Base-by-base conservation (phyloP, 2,797 vertebrate species). In the Chelidonichthys spinosus region DNA sequence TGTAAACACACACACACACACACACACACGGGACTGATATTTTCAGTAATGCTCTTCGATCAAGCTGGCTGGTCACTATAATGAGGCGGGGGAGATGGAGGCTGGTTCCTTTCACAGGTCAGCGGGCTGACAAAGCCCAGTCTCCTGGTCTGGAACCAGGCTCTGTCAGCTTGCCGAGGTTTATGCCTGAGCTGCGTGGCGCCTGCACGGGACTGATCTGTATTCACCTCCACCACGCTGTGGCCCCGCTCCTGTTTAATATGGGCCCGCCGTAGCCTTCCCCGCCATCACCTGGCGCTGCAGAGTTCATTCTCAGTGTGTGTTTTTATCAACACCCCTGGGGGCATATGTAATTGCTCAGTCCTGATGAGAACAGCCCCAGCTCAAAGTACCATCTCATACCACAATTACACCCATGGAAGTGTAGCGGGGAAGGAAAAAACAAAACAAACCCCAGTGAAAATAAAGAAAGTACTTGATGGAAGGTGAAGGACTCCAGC, bases 341-440 rank as follows among this genome's bases (percentile, higher is more conserved):
- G 85, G 88, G 87, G 76, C 61, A 78, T 55, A 47, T 79, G 90
- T 91, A 92, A 93, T 94, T 90, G 88, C 82, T 84, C 63, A 0
- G 76, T 53, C 85, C 82, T 89, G 87, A 92, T 93, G 88, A 93
- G 85, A 85, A 85, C 62, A 75, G 58, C 70, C 66, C 36, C 11
- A 0, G 64, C 87, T 88, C 81, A 83, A 89, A 90, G 84, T 87
- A 78, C 74, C 83, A 85, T 88, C 79, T 89, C 84, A 72, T 75
- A 69, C 72, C 4, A 15, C 81, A 90, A 85, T 88, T 85, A 88
- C 71, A 72, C 46, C 78, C 33, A 18, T 58, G 64, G 84, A 80
- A 56, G 75, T 58, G 47, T 18, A 8, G 50, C 17, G 47, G 47
- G 7, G 11, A 17, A 6, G 46, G 39, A 11, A 36, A 59, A 74